Evolutionary conservation across 1,140 invertebrate genomes (phyloP).

Genomic region (Helicoverpa armigera): DNA sequence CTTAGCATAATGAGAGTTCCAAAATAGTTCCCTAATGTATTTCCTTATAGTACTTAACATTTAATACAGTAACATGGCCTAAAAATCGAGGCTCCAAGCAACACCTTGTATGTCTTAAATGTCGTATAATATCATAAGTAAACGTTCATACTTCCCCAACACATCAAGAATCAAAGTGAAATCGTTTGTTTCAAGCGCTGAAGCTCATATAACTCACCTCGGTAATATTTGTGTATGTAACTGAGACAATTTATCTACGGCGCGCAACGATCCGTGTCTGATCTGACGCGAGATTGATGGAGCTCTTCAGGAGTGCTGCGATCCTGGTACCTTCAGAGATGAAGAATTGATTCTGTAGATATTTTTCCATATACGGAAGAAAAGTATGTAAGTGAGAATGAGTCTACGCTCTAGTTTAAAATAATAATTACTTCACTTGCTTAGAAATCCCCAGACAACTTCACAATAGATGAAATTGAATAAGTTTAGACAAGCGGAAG

Average conservation of each 20-base stretch:
- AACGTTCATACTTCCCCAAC: not conserved
- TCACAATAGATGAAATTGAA: too few species aligned
- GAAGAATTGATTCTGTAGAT: constrained; percentile 37
- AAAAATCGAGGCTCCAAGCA: too few species aligned
- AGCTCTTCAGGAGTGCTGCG: constrained; percentile 50
- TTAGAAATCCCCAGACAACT: too few species aligned
- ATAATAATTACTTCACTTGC: too few species aligned
- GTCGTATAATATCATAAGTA: not conserved
- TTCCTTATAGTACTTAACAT: too few species aligned
- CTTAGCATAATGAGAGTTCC: too few species aligned
- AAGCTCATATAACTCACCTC: constrained; percentile 12
- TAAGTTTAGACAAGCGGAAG: not conserved
- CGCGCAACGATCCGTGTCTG: constrained; percentile 57
- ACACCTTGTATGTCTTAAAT: not conserved
- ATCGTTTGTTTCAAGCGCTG: constrained; percentile 21
- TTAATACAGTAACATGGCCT: too few species aligned
- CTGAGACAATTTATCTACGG: constrained; percentile 51
- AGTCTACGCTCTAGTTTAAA: not conserved
- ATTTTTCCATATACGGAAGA: constrained; percentile 4
- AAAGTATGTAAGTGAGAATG: constrained; percentile 9
- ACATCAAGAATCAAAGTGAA: constrained; percentile 28
- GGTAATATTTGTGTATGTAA: constrained; percentile 43
- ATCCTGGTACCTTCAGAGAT: constrained; percentile 50
- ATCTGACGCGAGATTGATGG: constrained; percentile 58
- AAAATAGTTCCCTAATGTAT: too few species aligned